Evolutionary conservation across 2,113 vertebrate species (phyloP).

Genomic region (Mola mola): DNA sequence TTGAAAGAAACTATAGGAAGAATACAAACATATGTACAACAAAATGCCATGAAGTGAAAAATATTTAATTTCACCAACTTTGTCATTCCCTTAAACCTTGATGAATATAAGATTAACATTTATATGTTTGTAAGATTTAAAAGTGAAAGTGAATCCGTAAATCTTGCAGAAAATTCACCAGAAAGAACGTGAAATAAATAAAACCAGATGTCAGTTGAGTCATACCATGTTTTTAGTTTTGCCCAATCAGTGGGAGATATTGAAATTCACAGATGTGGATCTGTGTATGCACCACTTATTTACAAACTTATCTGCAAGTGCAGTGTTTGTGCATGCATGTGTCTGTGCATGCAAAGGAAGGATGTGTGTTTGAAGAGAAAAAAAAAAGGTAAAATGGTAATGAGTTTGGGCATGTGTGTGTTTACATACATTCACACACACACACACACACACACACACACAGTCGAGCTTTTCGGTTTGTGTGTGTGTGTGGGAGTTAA

Average conservation of each 20-base stretch:
- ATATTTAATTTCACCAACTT: no score
- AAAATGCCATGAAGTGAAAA: no score
- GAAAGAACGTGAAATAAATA: conserved; percentile 39
- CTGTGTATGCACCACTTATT: conserved; percentile 17
- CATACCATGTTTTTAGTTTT: conserved; percentile 16
- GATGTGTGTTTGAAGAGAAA: conserved; percentile 6
- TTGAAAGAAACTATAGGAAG: not conserved
- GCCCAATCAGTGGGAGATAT: conserved; percentile 12
- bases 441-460: no score
- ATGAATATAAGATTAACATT: not conserved
- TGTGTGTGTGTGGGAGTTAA: conserved; percentile 38
- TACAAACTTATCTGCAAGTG: not conserved
- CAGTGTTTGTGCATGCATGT: not conserved
- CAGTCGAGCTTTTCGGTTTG: no score
- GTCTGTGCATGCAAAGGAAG: not conserved
- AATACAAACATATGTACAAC: no score
- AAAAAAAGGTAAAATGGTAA: conserved; percentile 21
- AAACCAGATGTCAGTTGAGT: conserved; percentile 40
- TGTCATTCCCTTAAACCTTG: not conserved
- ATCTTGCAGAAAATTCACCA: conserved; percentile 21
- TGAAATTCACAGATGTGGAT: not conserved
- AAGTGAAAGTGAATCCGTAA: not conserved
- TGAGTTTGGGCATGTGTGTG: conserved; percentile 30
- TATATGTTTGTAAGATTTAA: not conserved
- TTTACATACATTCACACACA: conserved; percentile 14